These are phyloP conservation scores for Cetoscarus ocellatus DNA, from an alignment of 2,797 vertebrate species.

Conservation along the genomic window DNA sequence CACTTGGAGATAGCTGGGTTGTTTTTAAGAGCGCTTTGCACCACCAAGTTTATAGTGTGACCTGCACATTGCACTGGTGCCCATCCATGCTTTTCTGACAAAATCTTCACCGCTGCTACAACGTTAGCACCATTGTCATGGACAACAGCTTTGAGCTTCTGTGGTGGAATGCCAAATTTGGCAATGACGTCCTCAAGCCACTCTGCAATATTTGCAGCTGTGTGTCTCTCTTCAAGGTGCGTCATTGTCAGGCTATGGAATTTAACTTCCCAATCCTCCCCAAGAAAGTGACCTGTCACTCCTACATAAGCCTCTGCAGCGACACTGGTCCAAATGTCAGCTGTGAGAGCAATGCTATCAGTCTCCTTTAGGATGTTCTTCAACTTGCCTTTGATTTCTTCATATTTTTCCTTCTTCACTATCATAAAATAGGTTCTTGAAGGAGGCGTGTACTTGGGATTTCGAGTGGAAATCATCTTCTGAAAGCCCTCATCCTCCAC, in stretches of 20 bases:
- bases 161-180: conserved; percentile 34
- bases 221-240: conserved; percentile 27
- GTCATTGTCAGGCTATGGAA: conserved; percentile 2
- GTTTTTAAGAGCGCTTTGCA: conserved; percentile 7
- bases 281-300: conserved; percentile 10
- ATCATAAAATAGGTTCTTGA: too few relatives aligned
- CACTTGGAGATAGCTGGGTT: background rate
- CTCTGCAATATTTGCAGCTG: conserved; percentile 39
- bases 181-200: conserved; percentile 31
- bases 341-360: background rate
- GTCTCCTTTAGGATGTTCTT: background rate
- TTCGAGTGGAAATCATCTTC: too few relatives aligned
- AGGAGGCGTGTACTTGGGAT: too few relatives aligned
- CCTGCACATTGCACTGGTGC: conserved; percentile 2
- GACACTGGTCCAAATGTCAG: background rate
- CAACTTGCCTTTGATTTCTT: background rate
- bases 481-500: too few relatives aligned
- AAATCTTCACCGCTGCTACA: too few relatives aligned
- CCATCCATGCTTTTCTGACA: too few relatives aligned
- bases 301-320: conserved; percentile 11
- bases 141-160: conserved; percentile 31
- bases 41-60: conserved; percentile 19
- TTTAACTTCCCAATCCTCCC: background rate
- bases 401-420: too few relatives aligned
- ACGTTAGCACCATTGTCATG: too few relatives aligned